A percentile compares a stretch with the other conserved stretches of the same genome.
Conservation (phyloP, 2,113 vertebrate species). For the Sterrhoptilus dennistouni region DNA sequence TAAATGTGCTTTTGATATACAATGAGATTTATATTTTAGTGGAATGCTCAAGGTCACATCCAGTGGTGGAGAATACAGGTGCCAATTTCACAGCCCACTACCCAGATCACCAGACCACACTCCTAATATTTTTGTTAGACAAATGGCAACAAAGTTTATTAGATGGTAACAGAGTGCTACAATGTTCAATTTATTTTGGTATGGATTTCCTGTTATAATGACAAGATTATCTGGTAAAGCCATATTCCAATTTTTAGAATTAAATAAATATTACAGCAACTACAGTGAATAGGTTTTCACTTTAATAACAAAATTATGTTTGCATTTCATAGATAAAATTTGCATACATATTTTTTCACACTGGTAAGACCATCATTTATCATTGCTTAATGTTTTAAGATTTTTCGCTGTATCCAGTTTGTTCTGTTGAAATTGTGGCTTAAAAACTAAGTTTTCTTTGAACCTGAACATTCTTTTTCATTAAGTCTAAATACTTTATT, state of each 20-base stretch:
- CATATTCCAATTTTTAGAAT: background rate
- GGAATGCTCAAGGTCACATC: background rate
- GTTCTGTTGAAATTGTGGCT: background rate
- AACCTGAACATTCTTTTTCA: background rate
- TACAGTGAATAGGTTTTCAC: background rate
- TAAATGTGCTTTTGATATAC: background rate
- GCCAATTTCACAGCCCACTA: constrained; percentile 24
- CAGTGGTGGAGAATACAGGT: background rate
- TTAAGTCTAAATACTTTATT: background rate
- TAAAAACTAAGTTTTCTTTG: background rate
- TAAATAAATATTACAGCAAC: background rate
- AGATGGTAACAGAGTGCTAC: background rate
- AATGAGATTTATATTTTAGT: background rate
- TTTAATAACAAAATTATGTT: background rate
- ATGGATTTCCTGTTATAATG: background rate
- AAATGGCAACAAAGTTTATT: constrained; percentile 3
- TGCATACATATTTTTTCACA: background rate
- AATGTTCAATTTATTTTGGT: background rate
- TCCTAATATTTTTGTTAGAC: constrained; percentile 23
- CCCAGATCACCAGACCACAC: background rate
- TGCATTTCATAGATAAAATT: background rate
- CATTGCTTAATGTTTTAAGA: background rate
- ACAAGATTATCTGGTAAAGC: background rate
- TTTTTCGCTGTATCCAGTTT: background rate
- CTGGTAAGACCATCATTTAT: background rate